Base-by-base conservation (phyloP, 2,797 vertebrate species). In the Takifugu rubripes region DNA sequence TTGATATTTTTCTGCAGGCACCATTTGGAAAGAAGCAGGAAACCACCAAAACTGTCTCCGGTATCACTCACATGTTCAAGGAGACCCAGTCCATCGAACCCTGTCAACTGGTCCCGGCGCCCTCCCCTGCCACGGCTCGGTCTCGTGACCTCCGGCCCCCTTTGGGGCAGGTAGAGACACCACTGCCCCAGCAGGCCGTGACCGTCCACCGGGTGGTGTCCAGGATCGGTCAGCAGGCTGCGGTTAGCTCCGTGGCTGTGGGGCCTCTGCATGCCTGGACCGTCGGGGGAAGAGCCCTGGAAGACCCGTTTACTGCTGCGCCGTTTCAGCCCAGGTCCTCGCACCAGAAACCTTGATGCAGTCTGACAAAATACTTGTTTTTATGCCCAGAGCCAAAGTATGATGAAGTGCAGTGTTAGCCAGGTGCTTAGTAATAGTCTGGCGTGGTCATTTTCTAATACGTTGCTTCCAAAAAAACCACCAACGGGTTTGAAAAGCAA, bases 1-100 rank as follows among this genome's bases (percentile, higher is more conserved):
- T 89, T 0, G 95, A 98, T 3, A 89, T 97, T n/a, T 99, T 98
- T 68, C 92, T 95, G 25, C 89, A 88, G 84, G 94, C 95, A 0
- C 95, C 96, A 0, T 97, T 97, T 75, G 89, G 91, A 16, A 94
- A 91, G 65, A 93, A 84, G 85, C 93, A 78, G 31, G 93, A 91
- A 47, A 0, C 66, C 60, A 85, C 53, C 61, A 90, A 27, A 88
- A 90, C 75, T 0, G 48, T 16, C 40, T 48, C 62, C 12, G 3
- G 12, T 15, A 49, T 63, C 31, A 6, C 54, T 48, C 49, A 29
- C 15, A 24, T 42, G 0, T 61, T 69, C 1, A 73, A 61, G 25
- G 60, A 25, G 5, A 2, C 55, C 21, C 66, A 43, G 21, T 49
- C 59, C 53, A 15, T 27, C 62, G 51, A 17, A 36, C 61, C 25